Evolutionary conservation across 1,140 invertebrate genomes (phyloP).

Genomic region (Riptortus pedestris): DNA sequence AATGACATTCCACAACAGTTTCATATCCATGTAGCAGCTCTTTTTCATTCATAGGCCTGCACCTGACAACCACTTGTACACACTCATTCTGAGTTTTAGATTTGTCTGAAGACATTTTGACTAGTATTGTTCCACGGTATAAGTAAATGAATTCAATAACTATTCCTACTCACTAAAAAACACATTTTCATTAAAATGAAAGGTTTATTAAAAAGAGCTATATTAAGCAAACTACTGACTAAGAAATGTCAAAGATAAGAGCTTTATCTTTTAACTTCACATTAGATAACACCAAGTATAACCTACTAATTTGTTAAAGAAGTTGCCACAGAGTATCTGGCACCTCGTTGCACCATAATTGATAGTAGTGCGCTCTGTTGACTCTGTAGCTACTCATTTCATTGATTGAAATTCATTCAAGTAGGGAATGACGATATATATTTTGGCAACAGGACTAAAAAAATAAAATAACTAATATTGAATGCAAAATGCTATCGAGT

Average conservation of each 20-base stretch:
- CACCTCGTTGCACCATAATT: no score
- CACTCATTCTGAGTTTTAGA: slow-evolving; percentile 45
- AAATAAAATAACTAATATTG: no score
- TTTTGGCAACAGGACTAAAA: no score
- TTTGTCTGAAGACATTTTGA: slow-evolving; percentile 3
- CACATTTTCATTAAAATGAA: background rate
- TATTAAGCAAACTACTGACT: background rate
- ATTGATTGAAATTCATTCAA: no score
- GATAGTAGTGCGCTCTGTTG: no score
- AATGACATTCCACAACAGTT: slow-evolving; percentile 54
- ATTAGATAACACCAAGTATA: background rate
- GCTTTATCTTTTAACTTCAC: background rate
- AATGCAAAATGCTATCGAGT: no score
- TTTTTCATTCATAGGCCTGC: slow-evolving; percentile 75
- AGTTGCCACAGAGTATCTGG: no score
- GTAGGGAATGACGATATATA: no score
- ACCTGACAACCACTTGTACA: slow-evolving; percentile 82
- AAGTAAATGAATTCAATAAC: background rate
- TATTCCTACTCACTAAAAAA: background rate
- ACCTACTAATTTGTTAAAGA: no score
- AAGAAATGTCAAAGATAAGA: background rate
- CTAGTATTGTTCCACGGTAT: background rate
- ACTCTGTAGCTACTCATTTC: no score
- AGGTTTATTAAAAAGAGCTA: background rate
- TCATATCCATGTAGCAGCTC: slow-evolving; percentile 62